Evolutionary conservation across 2,888 invertebrate species (phyloP).

Genomic region (Epirrhoe alternata): DNA sequence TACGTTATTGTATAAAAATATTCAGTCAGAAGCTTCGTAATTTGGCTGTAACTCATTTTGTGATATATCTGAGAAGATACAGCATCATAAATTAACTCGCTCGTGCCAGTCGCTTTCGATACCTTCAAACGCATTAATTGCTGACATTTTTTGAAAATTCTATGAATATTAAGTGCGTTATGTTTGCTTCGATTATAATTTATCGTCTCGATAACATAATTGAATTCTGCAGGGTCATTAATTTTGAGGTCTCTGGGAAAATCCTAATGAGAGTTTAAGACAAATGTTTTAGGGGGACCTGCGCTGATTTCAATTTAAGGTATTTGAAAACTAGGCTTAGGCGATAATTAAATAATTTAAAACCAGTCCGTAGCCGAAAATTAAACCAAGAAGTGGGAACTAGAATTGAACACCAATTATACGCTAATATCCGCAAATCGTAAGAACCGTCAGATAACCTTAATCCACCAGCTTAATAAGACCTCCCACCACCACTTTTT

Average conservation of each 20-base stretch:
- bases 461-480: slow-evolving; percentile 28
- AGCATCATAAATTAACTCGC: slow-evolving; percentile 42
- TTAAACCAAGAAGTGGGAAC: neutral
- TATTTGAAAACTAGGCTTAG: neutral
- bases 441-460: slow-evolving; percentile 41
- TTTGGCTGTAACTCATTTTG: slow-evolving; percentile 47
- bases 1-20: slow-evolving; percentile 57
- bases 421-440: slow-evolving; percentile 59
- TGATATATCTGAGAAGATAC: slow-evolving; percentile 40
- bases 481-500: neutral
- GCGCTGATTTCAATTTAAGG: neutral
- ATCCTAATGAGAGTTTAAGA: neutral
- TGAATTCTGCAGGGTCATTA: slow-evolving; percentile 20
- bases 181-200: slow-evolving; percentile 36
- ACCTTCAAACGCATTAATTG: slow-evolving; percentile 40
- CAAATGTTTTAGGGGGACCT: neutral
- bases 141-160: slow-evolving; percentile 41
- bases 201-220: slow-evolving; percentile 34
- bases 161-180: slow-evolving; percentile 43
- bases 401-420: slow-evolving; percentile 49
- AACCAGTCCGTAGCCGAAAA: neutral
- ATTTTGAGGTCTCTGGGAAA: neutral
- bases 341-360: neutral
- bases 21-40: slow-evolving; percentile 53
- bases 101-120: slow-evolving; percentile 40